Evolutionary conservation across 2,797 vertebrate genomes (phyloP).

Genomic region (Mareca penelope): DNA sequence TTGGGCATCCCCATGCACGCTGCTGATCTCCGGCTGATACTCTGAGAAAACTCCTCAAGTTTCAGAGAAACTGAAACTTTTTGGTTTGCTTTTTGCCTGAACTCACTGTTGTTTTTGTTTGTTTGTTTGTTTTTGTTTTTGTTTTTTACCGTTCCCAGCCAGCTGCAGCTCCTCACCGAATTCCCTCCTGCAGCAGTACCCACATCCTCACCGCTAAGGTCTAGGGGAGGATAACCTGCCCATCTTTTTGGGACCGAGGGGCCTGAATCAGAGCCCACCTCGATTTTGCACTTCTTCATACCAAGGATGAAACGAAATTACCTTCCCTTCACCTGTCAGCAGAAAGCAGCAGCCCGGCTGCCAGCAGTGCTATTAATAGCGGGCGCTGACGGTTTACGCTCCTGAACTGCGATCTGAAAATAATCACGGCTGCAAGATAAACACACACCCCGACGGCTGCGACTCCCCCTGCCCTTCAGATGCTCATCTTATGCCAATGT

Average conservation of each 20-base stretch:
- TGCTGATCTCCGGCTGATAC: neutral
- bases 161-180: neutral
- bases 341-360: neutral
- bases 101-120: too few relatives aligned
- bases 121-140: too few relatives aligned
- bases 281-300: neutral
- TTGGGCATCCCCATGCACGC: neutral
- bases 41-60: neutral
- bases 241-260: neutral
- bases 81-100: neutral
- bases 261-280: neutral
- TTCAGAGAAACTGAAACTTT: neutral
- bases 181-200: neutral
- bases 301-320: slow-evolving; percentile 22
- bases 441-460: slow-evolving; percentile 4
- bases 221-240: neutral
- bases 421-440: slow-evolving; percentile 53
- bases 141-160: neutral
- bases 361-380: slow-evolving; percentile 27
- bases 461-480: neutral
- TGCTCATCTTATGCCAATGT: neutral
- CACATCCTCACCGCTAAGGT: too few relatives aligned
- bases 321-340: slow-evolving; percentile 44
- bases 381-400: slow-evolving; percentile 25
- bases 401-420: slow-evolving; percentile 40